Conservation (phyloP, 1,140 invertebrate species). For the Thrips palmi region DNA sequence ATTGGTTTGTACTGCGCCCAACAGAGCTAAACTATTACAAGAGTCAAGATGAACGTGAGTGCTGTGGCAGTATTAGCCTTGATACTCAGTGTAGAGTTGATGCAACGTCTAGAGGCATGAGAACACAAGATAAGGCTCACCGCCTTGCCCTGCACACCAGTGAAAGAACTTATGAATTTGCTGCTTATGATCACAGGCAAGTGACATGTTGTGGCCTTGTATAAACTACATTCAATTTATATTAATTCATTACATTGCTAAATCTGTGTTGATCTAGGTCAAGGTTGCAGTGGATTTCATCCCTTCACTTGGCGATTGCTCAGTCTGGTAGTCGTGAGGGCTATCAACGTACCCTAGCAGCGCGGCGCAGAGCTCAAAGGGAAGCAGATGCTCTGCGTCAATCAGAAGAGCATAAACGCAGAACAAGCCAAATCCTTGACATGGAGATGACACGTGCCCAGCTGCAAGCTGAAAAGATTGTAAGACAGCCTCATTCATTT, state of each 20-base stretch:
- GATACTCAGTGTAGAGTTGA: conserved; percentile 45
- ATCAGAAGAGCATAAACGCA: conserved; percentile 19
- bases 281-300: conserved; percentile 50
- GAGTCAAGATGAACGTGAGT: conserved; percentile 46
- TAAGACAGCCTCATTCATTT: conserved; percentile 7
- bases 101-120: conserved; percentile 29
- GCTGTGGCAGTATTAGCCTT: conserved; percentile 43
- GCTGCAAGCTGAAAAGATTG: conserved; percentile 35
- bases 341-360: conserved; percentile 37
- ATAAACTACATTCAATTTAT: not conserved
- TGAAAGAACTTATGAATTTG: conserved; percentile 45
- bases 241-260: not conserved
- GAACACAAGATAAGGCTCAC: conserved; percentile 30
- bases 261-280: conserved; percentile 22
- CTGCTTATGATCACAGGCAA: conserved; percentile 41
- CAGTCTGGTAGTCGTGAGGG: conserved; percentile 40
- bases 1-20: conserved; percentile 61
- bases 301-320: conserved; percentile 44
- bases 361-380: conserved; percentile 33
- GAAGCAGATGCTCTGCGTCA: conserved; percentile 27
- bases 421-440: conserved; percentile 33
- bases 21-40: conserved; percentile 56
- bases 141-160: conserved; percentile 37
- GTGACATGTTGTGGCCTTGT: not conserved
- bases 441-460: conserved; percentile 26